Evolutionary conservation across 1,140 invertebrate species (phyloP), one percentile per base, ranked within the genome.

Genomic region (Sminthurinus signatus): DNA sequence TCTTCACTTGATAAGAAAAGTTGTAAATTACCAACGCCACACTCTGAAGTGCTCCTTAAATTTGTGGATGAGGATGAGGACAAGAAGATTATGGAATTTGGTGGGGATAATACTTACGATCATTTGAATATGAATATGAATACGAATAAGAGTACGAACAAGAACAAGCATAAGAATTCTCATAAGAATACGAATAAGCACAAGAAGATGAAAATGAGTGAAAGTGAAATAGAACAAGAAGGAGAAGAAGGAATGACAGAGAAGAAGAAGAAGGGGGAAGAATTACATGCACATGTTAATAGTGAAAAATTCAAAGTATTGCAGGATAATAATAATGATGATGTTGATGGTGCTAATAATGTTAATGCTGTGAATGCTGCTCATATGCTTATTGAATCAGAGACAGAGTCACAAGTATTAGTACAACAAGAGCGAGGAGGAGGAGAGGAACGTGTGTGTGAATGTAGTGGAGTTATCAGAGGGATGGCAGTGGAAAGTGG

Each of bases 401-500:
- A 8, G 17, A 50, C 8, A 50, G 48, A 50, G 8, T 50, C 8
- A 28, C 14, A 54, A 54, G 27, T 28, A 39, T 12, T n/a, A 31
- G 31, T 31, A 54, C 23, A 12, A 21, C 14, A 14, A 23, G 10
- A 14, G n/a, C n/a, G 28, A 4, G 12, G 32, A 60, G 23, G 32
- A 25, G 32, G 3, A 48, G 43, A 50, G 14, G 21, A 32, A 42
- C 15, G 28, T 27, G 10, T 23, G 36, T 61, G 44, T 43, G 25
- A 59, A 5, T n/a, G n/a, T 25, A n/a, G 23, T 5, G 44, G 5
- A n/a, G 50, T 27, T 52, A 25, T 17, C 3, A 10, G 5, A 52
- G 50, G 21, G 28, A 52, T 52, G 50, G 23, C 4, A 21, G 19
- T 57, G 15, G 42, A 66, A 69, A 65, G 64, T 69, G 68, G 68